These are phyloP conservation scores for Drosophila meridiana DNA, from an alignment of 2,888 invertebrate genomes.

Conservation along the genomic window DNA sequence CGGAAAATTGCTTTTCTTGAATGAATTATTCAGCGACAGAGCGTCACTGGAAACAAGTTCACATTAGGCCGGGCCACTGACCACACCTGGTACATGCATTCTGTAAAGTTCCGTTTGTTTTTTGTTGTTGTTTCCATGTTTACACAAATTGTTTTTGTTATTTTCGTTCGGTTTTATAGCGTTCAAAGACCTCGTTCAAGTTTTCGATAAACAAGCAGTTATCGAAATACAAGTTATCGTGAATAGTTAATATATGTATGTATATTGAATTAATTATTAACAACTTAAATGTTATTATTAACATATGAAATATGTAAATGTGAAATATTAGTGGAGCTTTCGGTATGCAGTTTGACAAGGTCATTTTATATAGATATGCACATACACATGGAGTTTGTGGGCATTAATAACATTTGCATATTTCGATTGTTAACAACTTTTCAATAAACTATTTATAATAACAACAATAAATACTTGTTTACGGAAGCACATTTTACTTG, in stretches of 20 bases:
- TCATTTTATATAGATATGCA: not conserved
- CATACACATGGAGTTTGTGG: slow-evolving; percentile 12
- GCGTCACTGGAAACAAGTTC: slow-evolving; percentile 49
- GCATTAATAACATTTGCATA: slow-evolving; percentile 18
- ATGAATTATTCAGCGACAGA: slow-evolving; percentile 70
- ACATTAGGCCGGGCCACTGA: slow-evolving; percentile 63
- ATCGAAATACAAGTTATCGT: slow-evolving; percentile 22
- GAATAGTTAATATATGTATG: not conserved
- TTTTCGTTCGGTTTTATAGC: slow-evolving; percentile 22
- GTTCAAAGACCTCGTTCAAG: slow-evolving; percentile 65
- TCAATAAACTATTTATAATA: slow-evolving; percentile 10
- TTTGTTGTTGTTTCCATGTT: slow-evolving; percentile 25
- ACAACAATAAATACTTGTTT: slow-evolving; percentile 32
- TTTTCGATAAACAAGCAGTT: slow-evolving; percentile 25
- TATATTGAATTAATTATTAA: not conserved
- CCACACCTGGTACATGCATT: slow-evolving; percentile 63
- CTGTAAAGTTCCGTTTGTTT: slow-evolving; percentile 30
- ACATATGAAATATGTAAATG: slow-evolving; percentile 19
- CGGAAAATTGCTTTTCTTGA: slow-evolving; percentile 75
- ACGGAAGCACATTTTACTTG: slow-evolving; percentile 26
- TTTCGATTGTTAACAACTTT: slow-evolving; percentile 20
- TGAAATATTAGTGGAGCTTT: slow-evolving; percentile 25
- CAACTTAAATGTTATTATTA: not conserved
- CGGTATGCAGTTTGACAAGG: slow-evolving; percentile 22
- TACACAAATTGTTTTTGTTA: slow-evolving; percentile 18